These are phyloP conservation scores for Drosophila melanica DNA, from an alignment of 1,140 invertebrate species.

Conservation along the genomic window DNA sequence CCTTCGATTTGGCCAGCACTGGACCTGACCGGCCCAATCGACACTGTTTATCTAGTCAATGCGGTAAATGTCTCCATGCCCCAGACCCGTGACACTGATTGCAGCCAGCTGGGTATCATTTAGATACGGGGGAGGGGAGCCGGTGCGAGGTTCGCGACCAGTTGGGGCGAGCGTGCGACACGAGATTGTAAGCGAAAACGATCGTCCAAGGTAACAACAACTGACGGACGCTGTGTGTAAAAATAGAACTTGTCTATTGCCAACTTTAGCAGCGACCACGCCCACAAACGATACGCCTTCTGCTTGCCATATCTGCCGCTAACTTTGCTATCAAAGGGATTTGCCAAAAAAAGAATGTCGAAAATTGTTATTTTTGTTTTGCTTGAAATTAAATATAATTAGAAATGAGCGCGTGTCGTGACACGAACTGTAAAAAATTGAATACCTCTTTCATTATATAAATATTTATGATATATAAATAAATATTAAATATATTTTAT, in stretches of 20 bases:
- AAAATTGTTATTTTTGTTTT: background rate
- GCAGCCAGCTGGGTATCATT: background rate
- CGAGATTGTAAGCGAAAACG: conserved; percentile 71
- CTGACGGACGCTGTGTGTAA: conserved; percentile 17
- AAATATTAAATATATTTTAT: too few species aligned
- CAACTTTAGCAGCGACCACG: background rate
- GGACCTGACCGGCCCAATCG: background rate
- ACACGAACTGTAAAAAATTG: too few species aligned
- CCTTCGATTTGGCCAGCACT: background rate
- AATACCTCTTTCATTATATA: too few species aligned
- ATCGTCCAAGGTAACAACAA: conserved; percentile 51
- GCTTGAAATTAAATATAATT: background rate
- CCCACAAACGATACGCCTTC: background rate
- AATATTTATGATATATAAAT: too few species aligned
- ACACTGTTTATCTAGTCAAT: conserved; percentile 48
- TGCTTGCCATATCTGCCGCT: background rate
- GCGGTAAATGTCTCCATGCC: conserved; percentile 18
- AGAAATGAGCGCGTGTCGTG: too few species aligned
- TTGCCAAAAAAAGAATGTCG: too few species aligned
- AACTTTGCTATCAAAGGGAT: background rate
- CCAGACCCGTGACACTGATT: conserved; percentile 8
- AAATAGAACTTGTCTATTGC: conserved; percentile 5
- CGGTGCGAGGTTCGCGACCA: background rate
- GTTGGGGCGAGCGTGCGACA: conserved; percentile 41
- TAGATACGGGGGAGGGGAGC: background rate